Percentiles rank a stretch among this genome's conserved stretches.
These are phyloP conservation scores for Esox lucius DNA, from an alignment of 2,797 vertebrate species.

Conservation along the genomic window DNA sequence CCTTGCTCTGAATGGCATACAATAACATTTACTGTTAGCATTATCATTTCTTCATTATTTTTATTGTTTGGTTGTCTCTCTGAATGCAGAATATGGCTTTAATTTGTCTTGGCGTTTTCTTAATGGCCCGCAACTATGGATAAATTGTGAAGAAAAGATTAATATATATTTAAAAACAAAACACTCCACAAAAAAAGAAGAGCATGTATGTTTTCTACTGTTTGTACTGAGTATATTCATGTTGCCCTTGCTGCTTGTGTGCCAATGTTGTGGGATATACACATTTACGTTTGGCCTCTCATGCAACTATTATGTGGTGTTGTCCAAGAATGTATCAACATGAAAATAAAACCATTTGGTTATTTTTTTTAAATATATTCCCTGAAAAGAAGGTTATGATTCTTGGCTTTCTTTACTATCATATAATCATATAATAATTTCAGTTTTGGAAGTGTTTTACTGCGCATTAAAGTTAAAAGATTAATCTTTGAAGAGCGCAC, in stretches of 20 bases:
- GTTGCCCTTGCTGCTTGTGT: slow-evolving; percentile 98
- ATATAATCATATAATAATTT: not conserved
- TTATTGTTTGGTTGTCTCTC: slow-evolving; percentile 35
- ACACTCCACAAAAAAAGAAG: slow-evolving; percentile 61
- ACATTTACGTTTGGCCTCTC: slow-evolving; percentile 78
- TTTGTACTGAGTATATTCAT: slow-evolving; percentile 97
- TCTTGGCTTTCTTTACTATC: not conserved
- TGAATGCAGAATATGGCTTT: slow-evolving; percentile 84
- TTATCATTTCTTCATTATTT: slow-evolving; percentile 26
- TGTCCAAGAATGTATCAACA: slow-evolving; percentile 97
- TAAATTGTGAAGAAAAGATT: slow-evolving; percentile 71
- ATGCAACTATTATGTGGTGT: slow-evolving; percentile 93
- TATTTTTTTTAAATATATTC: slow-evolving; percentile 90
- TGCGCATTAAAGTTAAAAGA: too few relatives aligned
- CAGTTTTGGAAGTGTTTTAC: too few relatives aligned
- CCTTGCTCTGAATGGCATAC: slow-evolving; percentile 55
- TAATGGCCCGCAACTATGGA: slow-evolving; percentile 80
- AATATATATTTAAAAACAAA: slow-evolving; percentile 77
- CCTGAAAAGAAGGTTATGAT: slow-evolving; percentile 49
- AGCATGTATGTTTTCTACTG: slow-evolving; percentile 99
- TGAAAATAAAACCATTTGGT: slow-evolving; percentile 92
- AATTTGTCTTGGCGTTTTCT: slow-evolving; percentile 83
- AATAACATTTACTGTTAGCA: slow-evolving; percentile 29
- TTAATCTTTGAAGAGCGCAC: too few relatives aligned
- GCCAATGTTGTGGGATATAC: slow-evolving; percentile 90